Evolutionary conservation across 2,113 vertebrate species (phyloP).

Genomic region (Oncorhynchus tshawytscha): DNA sequence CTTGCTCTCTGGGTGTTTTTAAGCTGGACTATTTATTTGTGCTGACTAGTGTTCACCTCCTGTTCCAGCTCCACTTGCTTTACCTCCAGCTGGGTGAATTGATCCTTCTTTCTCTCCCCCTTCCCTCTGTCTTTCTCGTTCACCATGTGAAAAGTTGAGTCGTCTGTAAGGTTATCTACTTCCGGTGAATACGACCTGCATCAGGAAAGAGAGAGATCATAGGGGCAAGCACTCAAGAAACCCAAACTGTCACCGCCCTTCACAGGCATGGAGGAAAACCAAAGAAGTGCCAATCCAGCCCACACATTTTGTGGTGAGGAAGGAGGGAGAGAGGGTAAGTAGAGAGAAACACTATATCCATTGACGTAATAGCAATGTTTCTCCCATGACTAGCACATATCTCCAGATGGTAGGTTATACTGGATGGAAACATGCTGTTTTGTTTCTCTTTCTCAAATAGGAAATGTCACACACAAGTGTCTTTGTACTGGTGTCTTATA

Average conservation of each 20-base stretch:
- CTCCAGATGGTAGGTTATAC: slow-evolving; percentile 22
- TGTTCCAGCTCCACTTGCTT: too few species aligned
- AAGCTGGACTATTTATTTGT: too few species aligned
- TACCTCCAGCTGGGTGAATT: too few species aligned
- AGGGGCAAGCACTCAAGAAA: slow-evolving; percentile 58
- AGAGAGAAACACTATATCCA: slow-evolving; percentile 47
- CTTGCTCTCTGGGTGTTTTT: too few species aligned
- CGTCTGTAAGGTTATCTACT: too few species aligned
- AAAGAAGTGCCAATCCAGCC: neutral
- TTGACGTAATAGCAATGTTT: slow-evolving; percentile 54
- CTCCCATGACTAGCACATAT: slow-evolving; percentile 30
- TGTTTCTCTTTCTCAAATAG: neutral
- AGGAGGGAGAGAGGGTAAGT: slow-evolving; percentile 9
- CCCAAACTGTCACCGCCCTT: slow-evolving; percentile 58
- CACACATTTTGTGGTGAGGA: neutral
- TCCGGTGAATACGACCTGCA: slow-evolving; percentile 53
- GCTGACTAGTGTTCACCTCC: too few species aligned
- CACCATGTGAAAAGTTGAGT: too few species aligned
- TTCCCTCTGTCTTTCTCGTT: too few species aligned
- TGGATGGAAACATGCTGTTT: neutral
- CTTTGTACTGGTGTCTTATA: too few species aligned
- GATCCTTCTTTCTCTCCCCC: neutral
- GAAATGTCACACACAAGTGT: neutral
- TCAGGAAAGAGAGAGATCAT: slow-evolving; percentile 53
- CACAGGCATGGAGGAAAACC: slow-evolving; percentile 9